Conservation (phyloP, 2,888 invertebrate genomes). For the Chrysolina oricalcia region DNA sequence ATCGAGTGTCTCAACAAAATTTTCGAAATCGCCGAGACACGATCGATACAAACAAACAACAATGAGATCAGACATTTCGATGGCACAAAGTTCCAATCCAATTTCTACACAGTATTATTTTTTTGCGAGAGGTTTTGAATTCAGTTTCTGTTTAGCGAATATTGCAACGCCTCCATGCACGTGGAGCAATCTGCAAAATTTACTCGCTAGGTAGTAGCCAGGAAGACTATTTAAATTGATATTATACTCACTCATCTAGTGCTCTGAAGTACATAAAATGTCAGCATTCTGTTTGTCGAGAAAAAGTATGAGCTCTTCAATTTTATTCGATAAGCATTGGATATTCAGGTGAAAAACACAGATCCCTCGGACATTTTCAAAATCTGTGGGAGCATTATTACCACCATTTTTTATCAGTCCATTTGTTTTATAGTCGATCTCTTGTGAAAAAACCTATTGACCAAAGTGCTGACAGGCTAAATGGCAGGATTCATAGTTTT, state of each 20-base stretch:
- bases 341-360: background rate
- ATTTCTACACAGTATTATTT: background rate
- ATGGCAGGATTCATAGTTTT: background rate
- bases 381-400: background rate
- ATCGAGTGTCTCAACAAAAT: too few species aligned
- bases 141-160: background rate
- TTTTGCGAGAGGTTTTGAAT: background rate
- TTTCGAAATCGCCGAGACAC: too few species aligned
- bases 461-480: background rate
- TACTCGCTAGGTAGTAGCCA: background rate
- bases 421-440: background rate
- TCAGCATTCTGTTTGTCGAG: background rate
- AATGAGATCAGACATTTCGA: too few species aligned
- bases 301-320: background rate
- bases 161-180: background rate
- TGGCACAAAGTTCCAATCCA: too few species aligned
- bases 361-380: background rate
- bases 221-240: background rate
- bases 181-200: background rate
- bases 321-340: background rate
- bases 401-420: background rate
- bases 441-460: background rate
- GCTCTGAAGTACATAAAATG: background rate
- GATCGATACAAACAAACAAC: too few species aligned
- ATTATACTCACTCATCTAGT: background rate